Conservation (phyloP, 2,888 invertebrate species). For the Apamea monoglypha region DNA sequence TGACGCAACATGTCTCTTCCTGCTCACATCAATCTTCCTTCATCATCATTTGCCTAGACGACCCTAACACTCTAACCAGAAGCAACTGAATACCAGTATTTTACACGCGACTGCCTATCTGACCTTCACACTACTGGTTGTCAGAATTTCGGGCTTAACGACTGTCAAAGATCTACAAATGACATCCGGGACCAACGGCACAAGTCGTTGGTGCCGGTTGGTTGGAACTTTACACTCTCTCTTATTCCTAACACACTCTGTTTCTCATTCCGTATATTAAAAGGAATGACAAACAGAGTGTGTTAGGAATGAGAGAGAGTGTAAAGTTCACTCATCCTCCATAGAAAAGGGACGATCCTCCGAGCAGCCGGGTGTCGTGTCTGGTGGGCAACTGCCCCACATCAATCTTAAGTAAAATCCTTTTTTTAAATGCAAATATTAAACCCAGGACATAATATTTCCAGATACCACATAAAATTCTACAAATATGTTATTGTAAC, state of each 20-base stretch:
- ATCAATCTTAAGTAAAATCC: not conserved
- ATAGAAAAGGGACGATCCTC: too few species aligned
- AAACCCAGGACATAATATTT: not conserved
- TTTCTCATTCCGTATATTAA: too few species aligned
- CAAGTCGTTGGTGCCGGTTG: too few species aligned
- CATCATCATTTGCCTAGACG: not conserved
- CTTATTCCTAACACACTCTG: too few species aligned
- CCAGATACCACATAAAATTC: not conserved
- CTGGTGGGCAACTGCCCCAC: too few species aligned
- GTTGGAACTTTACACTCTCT: too few species aligned
- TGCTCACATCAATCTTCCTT: not conserved
- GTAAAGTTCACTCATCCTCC: too few species aligned
- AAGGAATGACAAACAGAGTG: not conserved
- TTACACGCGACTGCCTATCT: not conserved
- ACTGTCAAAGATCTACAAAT: too few species aligned
- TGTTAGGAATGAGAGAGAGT: too few species aligned
- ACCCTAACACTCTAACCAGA: not conserved
- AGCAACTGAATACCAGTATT: not conserved
- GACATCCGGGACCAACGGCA: not conserved
- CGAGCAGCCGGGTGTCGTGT: too few species aligned
- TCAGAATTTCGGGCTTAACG: not conserved
- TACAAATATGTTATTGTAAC: constrained; percentile 9
- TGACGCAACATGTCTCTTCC: too few species aligned
- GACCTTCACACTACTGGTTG: not conserved
- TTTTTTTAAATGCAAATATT: not conserved